Percentiles rank a stretch among this genome's conserved stretches.
Evolutionary conservation across 2,888 invertebrate genomes (phyloP).

Genomic region (Acanthacorydalis orientalis): DNA sequence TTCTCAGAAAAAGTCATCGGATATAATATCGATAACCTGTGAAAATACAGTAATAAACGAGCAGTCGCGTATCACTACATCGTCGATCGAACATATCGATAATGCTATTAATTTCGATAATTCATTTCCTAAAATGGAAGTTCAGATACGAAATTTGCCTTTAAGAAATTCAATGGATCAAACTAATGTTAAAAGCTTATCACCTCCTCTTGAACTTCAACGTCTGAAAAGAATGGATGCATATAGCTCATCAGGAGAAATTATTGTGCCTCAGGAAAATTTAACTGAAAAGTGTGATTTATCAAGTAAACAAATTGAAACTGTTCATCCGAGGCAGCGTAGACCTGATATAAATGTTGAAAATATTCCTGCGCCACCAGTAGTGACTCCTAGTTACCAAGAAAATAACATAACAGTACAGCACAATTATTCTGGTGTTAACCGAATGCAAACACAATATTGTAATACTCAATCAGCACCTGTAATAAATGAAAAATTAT

Average conservation of each 20-base stretch:
- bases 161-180: background rate
- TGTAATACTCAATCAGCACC: background rate
- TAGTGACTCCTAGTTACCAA: background rate
- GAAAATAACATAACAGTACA: too few relatives aligned
- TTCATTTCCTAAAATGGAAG: background rate
- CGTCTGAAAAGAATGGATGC: background rate
- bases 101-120: background rate
- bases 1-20: background rate
- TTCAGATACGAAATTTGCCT: background rate
- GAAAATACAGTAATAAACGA: background rate
- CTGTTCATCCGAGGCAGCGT: constrained; percentile 3
- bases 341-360: background rate
- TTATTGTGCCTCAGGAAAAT: background rate
- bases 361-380: background rate
- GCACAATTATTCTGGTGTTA: background rate
- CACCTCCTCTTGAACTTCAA: too few relatives aligned
- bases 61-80: background rate
- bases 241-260: background rate
- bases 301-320: background rate
- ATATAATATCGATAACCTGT: background rate
- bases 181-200: background rate
- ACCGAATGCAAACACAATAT: constrained; percentile 4
- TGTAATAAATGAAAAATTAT: background rate
- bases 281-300: background rate
- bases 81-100: background rate